phyloP scores from a whole-genome alignment of 2,797 vertebrate genomes.

The Betta splendens region DNA sequence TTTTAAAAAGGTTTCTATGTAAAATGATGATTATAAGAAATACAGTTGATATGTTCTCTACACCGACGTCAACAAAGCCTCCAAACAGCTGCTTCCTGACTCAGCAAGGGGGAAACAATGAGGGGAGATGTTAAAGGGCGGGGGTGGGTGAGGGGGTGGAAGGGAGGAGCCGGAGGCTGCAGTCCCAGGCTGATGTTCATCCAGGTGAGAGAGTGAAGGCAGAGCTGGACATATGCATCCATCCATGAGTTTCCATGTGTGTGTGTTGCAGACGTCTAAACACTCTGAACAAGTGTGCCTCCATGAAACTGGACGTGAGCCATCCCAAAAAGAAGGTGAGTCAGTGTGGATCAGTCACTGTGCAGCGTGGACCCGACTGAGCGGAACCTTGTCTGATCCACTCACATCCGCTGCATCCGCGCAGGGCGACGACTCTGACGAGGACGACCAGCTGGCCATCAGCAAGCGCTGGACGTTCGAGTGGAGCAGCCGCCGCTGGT shows the following conservation, averaged over 20 bases:
- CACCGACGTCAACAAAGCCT: constrained; percentile 11
- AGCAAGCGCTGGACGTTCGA: constrained; percentile 99
- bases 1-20: constrained; percentile 5
- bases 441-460: constrained; percentile 94
- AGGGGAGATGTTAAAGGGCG: background rate
- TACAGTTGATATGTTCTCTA: too few relatives aligned
- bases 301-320: constrained; percentile 98
- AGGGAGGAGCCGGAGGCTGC: constrained; percentile 18
- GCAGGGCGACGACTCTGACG: constrained; percentile 96
- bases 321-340: constrained; percentile 96
- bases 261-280: constrained; percentile 90
- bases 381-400: too few relatives aligned
- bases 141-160: constrained; percentile 21
- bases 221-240: background rate
- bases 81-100: constrained; percentile 23
- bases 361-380: too few relatives aligned
- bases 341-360: too few relatives aligned
- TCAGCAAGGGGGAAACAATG: constrained; percentile 2
- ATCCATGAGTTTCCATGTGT: constrained; percentile 32
- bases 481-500: constrained; percentile 95
- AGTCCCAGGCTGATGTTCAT: constrained; percentile 58
- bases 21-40: too few relatives aligned
- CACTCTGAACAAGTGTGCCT: constrained; percentile 97
- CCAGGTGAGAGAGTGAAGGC: constrained; percentile 10
- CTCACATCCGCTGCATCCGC: background rate